These are phyloP conservation scores for Conomelus anceps DNA, from an alignment of 2,888 invertebrate species.

Conservation along the genomic window DNA sequence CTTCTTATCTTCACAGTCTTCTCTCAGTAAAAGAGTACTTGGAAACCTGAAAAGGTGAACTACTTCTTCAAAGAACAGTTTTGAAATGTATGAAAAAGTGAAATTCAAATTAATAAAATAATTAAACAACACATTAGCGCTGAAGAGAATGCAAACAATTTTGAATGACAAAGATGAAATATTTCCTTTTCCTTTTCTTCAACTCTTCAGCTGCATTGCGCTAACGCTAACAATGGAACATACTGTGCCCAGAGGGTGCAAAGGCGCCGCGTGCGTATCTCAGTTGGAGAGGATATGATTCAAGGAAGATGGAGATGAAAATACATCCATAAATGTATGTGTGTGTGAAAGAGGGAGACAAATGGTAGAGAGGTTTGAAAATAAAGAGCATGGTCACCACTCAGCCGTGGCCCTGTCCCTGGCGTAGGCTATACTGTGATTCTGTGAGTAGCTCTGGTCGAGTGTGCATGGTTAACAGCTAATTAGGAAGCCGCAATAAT, in stretches of 20 bases:
- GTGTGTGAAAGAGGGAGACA: background rate
- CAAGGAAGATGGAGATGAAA: background rate
- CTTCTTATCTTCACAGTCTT: background rate
- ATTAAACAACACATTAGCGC: background rate
- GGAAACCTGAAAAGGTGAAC: background rate
- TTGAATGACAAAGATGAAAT: background rate
- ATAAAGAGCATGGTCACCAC: background rate
- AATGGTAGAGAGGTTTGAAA: background rate
- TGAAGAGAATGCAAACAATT: too few species aligned
- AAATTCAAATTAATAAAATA: background rate
- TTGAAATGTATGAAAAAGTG: background rate
- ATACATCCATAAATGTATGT: background rate
- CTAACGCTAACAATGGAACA: background rate
- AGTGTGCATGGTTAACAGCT: background rate
- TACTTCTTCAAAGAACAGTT: background rate
- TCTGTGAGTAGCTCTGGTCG: too few species aligned
- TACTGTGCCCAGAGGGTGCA: background rate
- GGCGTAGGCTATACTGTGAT: background rate
- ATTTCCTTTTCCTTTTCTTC: background rate
- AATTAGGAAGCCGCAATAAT: background rate
- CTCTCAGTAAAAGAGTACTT: background rate
- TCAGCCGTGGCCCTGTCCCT: background rate
- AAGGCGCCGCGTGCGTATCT: background rate
- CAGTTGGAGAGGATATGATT: background rate
- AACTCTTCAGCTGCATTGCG: background rate